Percentiles rank a stretch among this genome's conserved stretches.
Conservation (phyloP, 2,888 invertebrate species). For the Zonitis immaculata region DNA sequence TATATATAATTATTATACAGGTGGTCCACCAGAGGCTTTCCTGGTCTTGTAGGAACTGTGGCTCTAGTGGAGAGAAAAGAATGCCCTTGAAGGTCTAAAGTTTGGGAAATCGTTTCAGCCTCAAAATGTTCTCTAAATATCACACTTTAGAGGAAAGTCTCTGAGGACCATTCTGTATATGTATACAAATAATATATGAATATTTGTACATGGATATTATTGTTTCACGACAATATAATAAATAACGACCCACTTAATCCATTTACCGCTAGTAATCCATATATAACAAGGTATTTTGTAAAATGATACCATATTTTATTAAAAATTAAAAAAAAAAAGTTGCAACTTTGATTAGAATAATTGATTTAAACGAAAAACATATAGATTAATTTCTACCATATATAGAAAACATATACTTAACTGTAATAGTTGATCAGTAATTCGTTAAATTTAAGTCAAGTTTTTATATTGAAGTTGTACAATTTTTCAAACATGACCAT, state of each 20-base stretch:
- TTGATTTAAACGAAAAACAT: not conserved
- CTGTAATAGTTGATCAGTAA: not conserved
- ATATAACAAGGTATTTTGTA: not conserved
- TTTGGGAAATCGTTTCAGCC: too few relatives aligned
- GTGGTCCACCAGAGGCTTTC: too few relatives aligned
- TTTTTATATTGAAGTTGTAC: not conserved
- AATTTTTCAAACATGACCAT: not conserved
- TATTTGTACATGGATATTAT: too few relatives aligned
- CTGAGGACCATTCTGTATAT: too few relatives aligned
- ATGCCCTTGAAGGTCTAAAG: too few relatives aligned
- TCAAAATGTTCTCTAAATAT: too few relatives aligned
- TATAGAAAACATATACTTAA: not conserved
- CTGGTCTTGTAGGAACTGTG: too few relatives aligned
- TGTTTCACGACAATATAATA: conserved; percentile 2
- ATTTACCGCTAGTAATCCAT: conserved; percentile 1
- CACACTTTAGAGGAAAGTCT: too few relatives aligned
- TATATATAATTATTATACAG: too few relatives aligned
- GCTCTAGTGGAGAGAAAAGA: too few relatives aligned
- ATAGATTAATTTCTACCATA: not conserved
- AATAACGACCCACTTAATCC: conserved; percentile 6
- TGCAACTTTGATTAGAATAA: not conserved
- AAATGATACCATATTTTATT: not conserved
- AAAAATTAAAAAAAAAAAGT: not conserved
- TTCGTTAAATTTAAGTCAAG: not conserved
- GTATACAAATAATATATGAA: too few relatives aligned